These are phyloP conservation scores for Drosophila phalerata DNA, from an alignment of 2,888 invertebrate species.

Conservation along the genomic window DNA sequence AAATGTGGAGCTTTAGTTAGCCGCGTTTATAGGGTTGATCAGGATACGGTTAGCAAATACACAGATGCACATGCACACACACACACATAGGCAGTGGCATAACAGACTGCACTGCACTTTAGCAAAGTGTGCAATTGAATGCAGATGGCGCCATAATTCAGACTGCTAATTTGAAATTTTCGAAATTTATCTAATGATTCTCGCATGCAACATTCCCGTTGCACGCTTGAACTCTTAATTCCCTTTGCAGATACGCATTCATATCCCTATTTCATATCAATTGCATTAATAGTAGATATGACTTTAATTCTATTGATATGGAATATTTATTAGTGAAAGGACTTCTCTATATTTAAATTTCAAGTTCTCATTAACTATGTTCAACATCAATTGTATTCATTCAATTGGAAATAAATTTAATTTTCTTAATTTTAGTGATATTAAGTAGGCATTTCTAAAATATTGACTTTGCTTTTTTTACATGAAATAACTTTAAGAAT, in stretches of 20 bases:
- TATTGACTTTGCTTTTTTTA: too few species aligned
- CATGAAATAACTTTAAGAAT: too few species aligned
- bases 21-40: slow-evolving; percentile 45
- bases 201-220: slow-evolving; percentile 18
- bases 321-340: background rate
- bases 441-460: too few species aligned
- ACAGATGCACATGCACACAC: slow-evolving; percentile 10
- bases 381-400: background rate
- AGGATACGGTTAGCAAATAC: slow-evolving; percentile 43
- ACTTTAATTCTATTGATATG: background rate
- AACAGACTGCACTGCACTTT: slow-evolving; percentile 46
- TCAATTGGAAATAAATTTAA: too few species aligned
- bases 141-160: slow-evolving; percentile 76
- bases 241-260: slow-evolving; percentile 9
- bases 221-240: slow-evolving; percentile 31
- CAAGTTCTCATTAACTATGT: background rate
- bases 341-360: background rate
- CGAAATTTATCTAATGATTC: slow-evolving; percentile 72
- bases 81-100: slow-evolving; percentile 20
- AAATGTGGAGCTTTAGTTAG: slow-evolving; percentile 45
- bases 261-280: slow-evolving; percentile 2
- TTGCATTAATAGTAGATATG: background rate
- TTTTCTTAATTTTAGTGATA: too few species aligned
- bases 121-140: slow-evolving; percentile 69
- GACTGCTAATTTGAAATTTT: slow-evolving; percentile 69